These are phyloP conservation scores for Phymorhynchus buccinoides DNA, from an alignment of 1,140 invertebrate species.

Conservation along the genomic window DNA sequence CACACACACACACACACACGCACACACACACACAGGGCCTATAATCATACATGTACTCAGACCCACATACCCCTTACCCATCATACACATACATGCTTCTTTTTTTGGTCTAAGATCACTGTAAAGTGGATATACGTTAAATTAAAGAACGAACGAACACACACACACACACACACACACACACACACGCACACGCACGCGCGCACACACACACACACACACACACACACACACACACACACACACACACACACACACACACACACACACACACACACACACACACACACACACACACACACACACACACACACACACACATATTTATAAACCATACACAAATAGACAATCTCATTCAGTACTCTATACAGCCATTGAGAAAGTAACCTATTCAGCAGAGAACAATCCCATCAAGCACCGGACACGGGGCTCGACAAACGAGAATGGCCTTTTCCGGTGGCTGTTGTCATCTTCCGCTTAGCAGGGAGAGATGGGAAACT, in stretches of 20 bases:
- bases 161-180: conserved; percentile 16
- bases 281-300: conserved; percentile 5
- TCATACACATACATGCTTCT: background rate
- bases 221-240: conserved; percentile 17
- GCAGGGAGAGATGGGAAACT: background rate
- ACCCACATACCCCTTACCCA: background rate
- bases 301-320: conserved; percentile 22
- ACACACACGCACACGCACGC: background rate
- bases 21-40: background rate
- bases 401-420: too few species aligned
- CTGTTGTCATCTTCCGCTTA: too few species aligned
- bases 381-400: too few species aligned
- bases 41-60: background rate
- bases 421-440: background rate
- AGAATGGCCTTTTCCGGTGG: too few species aligned
- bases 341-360: background rate
- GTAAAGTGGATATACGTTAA: too few species aligned
- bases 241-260: background rate
- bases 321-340: background rate
- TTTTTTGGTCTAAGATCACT: too few species aligned
- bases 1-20: background rate
- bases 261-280: background rate
- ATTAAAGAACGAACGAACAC: background rate
- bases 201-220: background rate
- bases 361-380: too few species aligned